A percentile compares a stretch with the other conserved stretches of the same genome.
These are phyloP conservation scores for Pocota personata DNA, from an alignment of 2,888 invertebrate genomes.

Conservation along the genomic window DNA sequence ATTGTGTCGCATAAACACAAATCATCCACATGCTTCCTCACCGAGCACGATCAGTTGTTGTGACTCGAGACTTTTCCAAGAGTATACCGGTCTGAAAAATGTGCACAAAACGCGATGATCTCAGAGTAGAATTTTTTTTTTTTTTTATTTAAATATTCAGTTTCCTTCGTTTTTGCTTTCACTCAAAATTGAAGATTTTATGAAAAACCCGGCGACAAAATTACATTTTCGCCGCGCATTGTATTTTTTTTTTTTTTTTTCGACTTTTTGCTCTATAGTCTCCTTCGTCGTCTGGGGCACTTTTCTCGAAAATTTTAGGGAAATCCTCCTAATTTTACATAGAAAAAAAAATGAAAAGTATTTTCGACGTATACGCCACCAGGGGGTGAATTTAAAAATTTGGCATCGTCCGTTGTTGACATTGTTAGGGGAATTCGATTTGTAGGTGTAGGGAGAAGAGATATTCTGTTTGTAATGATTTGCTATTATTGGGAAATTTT, in stretches of 20 bases:
- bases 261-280: background rate
- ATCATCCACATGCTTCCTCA: slow-evolving; percentile 5
- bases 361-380: background rate
- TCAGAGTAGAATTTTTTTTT: background rate
- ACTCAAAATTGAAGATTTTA: slow-evolving; percentile 2
- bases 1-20: slow-evolving; percentile 33
- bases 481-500: background rate
- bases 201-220: slow-evolving; percentile 8
- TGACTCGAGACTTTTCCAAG: slow-evolving; percentile 17
- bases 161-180: background rate
- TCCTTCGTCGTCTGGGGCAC: slow-evolving; percentile 15
- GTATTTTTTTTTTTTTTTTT: background rate
- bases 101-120: slow-evolving; percentile 27
- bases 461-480: background rate
- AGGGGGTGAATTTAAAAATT: slow-evolving; percentile 3
- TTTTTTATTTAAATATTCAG: no score
- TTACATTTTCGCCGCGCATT: slow-evolving; percentile 6
- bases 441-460: background rate
- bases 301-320: slow-evolving; percentile 44
- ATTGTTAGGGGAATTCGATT: slow-evolving; percentile 41
- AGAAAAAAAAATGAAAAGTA: slow-evolving; percentile 3
- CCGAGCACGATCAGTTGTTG: slow-evolving; percentile 2
- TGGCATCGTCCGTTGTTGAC: slow-evolving; percentile 52
- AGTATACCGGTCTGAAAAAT: background rate
- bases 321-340: slow-evolving; percentile 63